These are phyloP conservation scores for Dynastes grantii DNA, from an alignment of 2,888 invertebrate genomes.

Conservation along the genomic window DNA sequence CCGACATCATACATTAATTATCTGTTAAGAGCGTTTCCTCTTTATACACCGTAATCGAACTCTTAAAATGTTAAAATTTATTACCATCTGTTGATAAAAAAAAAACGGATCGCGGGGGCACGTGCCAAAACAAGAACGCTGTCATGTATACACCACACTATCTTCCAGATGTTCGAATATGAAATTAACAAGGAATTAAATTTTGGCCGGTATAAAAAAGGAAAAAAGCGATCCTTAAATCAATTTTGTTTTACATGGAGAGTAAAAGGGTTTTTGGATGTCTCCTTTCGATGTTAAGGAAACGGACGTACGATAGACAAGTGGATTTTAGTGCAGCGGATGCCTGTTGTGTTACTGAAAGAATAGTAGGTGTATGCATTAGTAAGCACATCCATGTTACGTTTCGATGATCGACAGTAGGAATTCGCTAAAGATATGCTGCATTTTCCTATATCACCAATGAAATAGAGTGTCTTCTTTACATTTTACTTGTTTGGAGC, in stretches of 20 bases:
- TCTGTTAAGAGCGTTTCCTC: neutral
- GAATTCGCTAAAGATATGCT: no score
- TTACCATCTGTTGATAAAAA: constrained; percentile 1
- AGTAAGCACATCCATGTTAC: no score
- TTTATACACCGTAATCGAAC: neutral
- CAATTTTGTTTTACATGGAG: no score
- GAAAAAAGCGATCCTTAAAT: neutral
- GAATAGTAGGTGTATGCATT: no score
- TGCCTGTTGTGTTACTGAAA: no score
- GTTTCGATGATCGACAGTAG: no score
- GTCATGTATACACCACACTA: neutral
- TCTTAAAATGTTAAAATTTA: constrained; percentile 9
- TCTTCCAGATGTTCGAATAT: constrained; percentile 9
- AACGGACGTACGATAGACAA: neutral
- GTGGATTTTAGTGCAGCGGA: no score
- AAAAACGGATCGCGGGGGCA: neutral
- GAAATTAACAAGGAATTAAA: constrained; percentile 11
- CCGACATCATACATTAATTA: neutral
- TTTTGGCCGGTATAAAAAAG: neutral
- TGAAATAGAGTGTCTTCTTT: no score
- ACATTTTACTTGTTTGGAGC: no score
- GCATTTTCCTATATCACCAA: no score
- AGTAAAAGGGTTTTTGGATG: no score
- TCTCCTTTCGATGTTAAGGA: neutral
- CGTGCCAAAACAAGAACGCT: constrained; percentile 8